A percentile compares a stretch with the other conserved stretches of the same genome.
These are phyloP conservation scores for Scelioninae gen. 1 DNA, from an alignment of 2,888 invertebrate species.

Conservation along the genomic window DNA sequence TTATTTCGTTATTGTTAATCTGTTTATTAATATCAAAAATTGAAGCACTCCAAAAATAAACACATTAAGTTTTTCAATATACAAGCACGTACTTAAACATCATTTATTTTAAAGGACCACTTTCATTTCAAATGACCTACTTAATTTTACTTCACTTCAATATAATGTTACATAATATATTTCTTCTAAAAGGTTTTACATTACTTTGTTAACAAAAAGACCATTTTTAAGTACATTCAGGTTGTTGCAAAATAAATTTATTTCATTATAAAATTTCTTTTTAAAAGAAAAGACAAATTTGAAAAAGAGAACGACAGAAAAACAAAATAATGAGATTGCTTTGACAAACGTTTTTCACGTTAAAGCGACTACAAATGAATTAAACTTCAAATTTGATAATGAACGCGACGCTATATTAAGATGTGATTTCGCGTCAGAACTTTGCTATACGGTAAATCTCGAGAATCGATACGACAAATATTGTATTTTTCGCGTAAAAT, in stretches of 20 bases:
- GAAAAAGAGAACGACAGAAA: neutral
- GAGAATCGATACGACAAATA: constrained; percentile 42
- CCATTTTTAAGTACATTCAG: too few species aligned
- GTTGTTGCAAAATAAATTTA: neutral
- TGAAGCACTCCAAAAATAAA: too few species aligned
- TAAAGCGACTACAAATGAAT: constrained; percentile 20
- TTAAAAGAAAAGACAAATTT: neutral
- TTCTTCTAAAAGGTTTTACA: too few species aligned
- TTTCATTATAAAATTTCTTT: neutral
- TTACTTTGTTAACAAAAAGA: too few species aligned
- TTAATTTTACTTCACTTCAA: too few species aligned
- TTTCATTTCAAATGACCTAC: too few species aligned
- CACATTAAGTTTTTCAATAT: too few species aligned
- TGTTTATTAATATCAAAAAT: too few species aligned
- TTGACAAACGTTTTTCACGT: constrained; percentile 5
- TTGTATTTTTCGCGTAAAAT: constrained; percentile 48
- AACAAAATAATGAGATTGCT: constrained; percentile 6
- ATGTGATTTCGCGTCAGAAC: constrained; percentile 36
- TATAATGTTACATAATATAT: too few species aligned
- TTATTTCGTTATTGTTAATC: too few species aligned
- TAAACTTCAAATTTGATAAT: constrained; percentile 17
- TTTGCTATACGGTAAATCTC: constrained; percentile 11
- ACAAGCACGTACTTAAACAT: too few species aligned
- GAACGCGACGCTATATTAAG: constrained; percentile 28
- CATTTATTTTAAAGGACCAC: too few species aligned